These are phyloP conservation scores for Ganaspis sp. DNA, from an alignment of 1,140 invertebrate species.

Conservation along the genomic window DNA sequence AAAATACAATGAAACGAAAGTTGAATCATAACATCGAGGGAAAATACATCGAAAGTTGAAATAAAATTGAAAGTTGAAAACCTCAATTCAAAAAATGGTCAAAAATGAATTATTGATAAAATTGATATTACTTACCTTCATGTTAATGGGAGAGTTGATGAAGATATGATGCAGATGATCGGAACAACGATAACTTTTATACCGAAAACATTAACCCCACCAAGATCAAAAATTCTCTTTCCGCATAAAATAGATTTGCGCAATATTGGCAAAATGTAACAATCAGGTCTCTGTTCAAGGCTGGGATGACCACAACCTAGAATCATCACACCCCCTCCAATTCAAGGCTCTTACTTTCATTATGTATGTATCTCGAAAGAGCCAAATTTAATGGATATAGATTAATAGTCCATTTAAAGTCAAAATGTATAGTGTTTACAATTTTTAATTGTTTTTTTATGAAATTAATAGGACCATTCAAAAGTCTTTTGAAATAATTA, in stretches of 20 bases:
- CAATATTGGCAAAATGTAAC: constrained; percentile 42
- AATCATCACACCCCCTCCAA: constrained; percentile 45
- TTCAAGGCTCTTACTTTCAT: constrained; percentile 54
- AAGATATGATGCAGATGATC: constrained; percentile 17
- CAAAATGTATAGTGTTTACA: constrained; percentile 7
- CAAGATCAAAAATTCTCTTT: neutral
- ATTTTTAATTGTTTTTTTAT: too few species aligned
- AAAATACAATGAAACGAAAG: too few species aligned
- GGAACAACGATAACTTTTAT: neutral
- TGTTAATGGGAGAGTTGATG: constrained; percentile 3
- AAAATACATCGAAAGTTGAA: neutral
- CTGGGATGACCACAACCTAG: constrained; percentile 45
- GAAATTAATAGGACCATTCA: too few species aligned
- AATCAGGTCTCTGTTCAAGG: constrained; percentile 49
- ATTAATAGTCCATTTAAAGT: neutral
- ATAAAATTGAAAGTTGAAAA: neutral
- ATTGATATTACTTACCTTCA: neutral
- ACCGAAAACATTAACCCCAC: constrained; percentile 8
- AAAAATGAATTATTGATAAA: neutral
- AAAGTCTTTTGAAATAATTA: constrained; percentile 4
- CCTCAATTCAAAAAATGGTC: neutral
- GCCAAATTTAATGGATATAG: constrained; percentile 30
- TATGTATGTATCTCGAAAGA: constrained; percentile 36
- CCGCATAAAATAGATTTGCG: constrained; percentile 39
- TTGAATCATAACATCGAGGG: too few species aligned